These are phyloP conservation scores for Saturnia pavonia DNA, from an alignment of 2,888 invertebrate genomes.

Conservation along the genomic window DNA sequence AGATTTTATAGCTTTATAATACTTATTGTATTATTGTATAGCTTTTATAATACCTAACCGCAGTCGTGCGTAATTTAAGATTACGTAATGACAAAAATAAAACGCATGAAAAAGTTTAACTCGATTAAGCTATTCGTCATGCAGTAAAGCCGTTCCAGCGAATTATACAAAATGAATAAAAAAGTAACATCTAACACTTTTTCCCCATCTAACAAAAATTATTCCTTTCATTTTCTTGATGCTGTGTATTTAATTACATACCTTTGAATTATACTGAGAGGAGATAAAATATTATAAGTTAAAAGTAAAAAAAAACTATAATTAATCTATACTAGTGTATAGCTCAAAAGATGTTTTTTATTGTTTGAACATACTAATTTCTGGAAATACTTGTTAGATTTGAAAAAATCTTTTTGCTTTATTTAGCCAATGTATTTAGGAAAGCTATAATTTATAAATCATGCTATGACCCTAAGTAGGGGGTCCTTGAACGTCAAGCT, in stretches of 20 bases:
- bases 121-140: slow-evolving; percentile 14
- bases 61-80: slow-evolving; percentile 6
- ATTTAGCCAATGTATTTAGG: too few species aligned
- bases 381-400: too few species aligned
- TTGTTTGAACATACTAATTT: too few species aligned
- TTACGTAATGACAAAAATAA: slow-evolving; percentile 8
- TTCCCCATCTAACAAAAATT: not conserved
- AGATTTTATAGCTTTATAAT: not conserved
- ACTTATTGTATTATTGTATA: too few species aligned
- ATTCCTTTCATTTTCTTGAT: not conserved
- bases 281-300: not conserved
- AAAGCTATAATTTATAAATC: too few species aligned
- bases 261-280: not conserved
- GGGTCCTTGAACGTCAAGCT: too few species aligned
- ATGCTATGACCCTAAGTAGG: too few species aligned
- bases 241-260: not conserved
- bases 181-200: not conserved
- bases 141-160: slow-evolving; percentile 8
- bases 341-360: too few species aligned
- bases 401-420: too few species aligned
- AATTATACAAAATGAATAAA: slow-evolving; percentile 1
- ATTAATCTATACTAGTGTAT: too few species aligned
- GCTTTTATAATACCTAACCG: not conserved
- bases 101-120: slow-evolving; percentile 11
- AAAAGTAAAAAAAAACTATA: too few species aligned